Percentiles rank a stretch among this genome's conserved stretches.
Conservation (phyloP, 2,888 invertebrate genomes). For the Agrotis ipsilon region DNA sequence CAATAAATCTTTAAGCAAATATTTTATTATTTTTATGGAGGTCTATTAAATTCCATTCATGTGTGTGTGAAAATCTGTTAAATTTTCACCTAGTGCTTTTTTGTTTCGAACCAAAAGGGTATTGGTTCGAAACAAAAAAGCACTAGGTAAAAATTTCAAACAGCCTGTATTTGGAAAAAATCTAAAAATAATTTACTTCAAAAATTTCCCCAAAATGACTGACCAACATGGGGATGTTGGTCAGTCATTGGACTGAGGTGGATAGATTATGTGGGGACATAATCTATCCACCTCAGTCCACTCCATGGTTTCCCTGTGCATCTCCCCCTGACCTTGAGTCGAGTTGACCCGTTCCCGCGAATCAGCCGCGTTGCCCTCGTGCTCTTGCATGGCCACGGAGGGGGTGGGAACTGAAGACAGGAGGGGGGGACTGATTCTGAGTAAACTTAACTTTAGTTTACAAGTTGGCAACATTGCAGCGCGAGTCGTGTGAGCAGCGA, state of each 20-base stretch:
- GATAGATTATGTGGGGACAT: no score
- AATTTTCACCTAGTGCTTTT: no score
- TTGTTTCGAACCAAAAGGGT: no score
- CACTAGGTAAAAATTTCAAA: no score
- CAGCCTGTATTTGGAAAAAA: no score
- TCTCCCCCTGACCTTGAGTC: constrained; percentile 86
- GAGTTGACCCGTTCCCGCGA: constrained; percentile 88
- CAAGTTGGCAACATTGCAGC: constrained; percentile 58
- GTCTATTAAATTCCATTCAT: background rate
- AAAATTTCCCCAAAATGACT: background rate
- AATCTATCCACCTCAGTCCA: background rate
- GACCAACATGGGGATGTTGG: constrained; percentile 43
- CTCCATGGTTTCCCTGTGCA: constrained; percentile 75
- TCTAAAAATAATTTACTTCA: no score
- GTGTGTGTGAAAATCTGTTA: no score
- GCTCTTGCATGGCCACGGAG: constrained; percentile 43
- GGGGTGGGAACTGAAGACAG: constrained; percentile 4
- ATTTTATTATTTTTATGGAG: background rate
- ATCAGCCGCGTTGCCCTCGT: constrained; percentile 74
- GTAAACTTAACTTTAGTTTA: constrained; percentile 63
- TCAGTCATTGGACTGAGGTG: no score
- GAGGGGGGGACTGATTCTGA: constrained; percentile 52
- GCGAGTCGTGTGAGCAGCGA: constrained; percentile 19
- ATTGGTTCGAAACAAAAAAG: no score
- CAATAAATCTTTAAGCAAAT: background rate